Evolutionary conservation across 2,888 invertebrate genomes (phyloP).

Genomic region (Calephelis perditalis): DNA sequence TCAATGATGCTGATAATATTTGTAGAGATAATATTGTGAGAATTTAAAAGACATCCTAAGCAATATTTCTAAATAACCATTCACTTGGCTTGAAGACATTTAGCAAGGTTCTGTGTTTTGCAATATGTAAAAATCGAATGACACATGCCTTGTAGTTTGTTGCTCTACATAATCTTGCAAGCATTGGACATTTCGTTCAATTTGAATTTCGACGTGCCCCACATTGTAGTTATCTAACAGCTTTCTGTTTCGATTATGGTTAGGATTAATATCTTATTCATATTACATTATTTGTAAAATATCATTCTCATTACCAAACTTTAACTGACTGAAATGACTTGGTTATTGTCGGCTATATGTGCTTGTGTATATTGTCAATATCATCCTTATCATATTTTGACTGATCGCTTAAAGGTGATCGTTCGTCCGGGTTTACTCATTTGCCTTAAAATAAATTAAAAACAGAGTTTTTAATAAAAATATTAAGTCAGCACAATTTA

Average conservation of each 20-base stretch:
- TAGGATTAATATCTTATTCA: background rate
- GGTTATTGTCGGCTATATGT: too few relatives aligned
- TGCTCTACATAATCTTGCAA: constrained; percentile 35
- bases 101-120: constrained; percentile 10
- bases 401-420: too few relatives aligned
- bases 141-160: constrained; percentile 31
- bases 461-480: too few relatives aligned
- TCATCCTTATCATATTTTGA: too few relatives aligned
- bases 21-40: too few relatives aligned
- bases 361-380: too few relatives aligned
- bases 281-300: background rate
- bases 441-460: too few relatives aligned
- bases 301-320: background rate
- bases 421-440: too few relatives aligned
- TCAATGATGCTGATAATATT: too few relatives aligned
- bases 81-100: constrained; percentile 13
- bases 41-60: too few relatives aligned
- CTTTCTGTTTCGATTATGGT: constrained; percentile 15
- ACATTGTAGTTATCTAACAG: constrained; percentile 31
- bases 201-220: constrained; percentile 22
- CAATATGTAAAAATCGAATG: constrained; percentile 14
- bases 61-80: constrained; percentile 11
- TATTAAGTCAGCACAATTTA: too few relatives aligned
- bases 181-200: constrained; percentile 30
- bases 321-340: too few relatives aligned